Base-by-base conservation (phyloP, 2,797 vertebrate species). In the Amblyopsis hoosieri region DNA sequence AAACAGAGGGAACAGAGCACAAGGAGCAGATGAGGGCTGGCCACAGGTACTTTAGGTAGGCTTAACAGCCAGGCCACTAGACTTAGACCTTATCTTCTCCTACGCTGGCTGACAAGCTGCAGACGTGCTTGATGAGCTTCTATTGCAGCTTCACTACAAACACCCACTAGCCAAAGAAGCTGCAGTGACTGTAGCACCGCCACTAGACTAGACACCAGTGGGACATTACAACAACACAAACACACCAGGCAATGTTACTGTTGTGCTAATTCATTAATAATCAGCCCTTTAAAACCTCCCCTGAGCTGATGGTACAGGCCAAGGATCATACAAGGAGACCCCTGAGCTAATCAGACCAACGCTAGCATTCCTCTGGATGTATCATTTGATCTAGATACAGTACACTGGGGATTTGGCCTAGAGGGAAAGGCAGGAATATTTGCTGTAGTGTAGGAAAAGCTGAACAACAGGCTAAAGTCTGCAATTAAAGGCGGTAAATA, bases 1-100 rank as follows among this genome's bases (percentile, higher is more conserved):
- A 84, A 80, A 78, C 10, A 55, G 33, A 65, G 3, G 53, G 69
- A 60, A 49, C 12, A 60, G 71, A 0, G 49, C 23, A 29, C 45
- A 54, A 2, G 19, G 45, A 29, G 23, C 23, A 29, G 23, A 29
- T 29, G 23, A 4, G 23, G 23, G 23, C 23, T 4, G 23, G 23
- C 23, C 7, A 37, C 7, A 37, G 33, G 33, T 37, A 37, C 23
- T 29, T 29, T 29, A 29, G 23, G 23, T 29, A 29, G 23, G 23
- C 19, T 19, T 19, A 19, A 33, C 31, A 33, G 1, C 33, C 33
- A 37, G 33, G 8, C 33, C 33, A 9, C 33, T 37, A 37, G 33
- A 37, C 3, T 9, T 37, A 8, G 33, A 37, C 8, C 33, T 37
- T 37, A 37, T 37, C 33, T 37, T 37, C 33, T 37, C 7, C 2